Evolutionary conservation across 2,888 invertebrate genomes (phyloP).

Genomic region (Agrotis clavis): DNA sequence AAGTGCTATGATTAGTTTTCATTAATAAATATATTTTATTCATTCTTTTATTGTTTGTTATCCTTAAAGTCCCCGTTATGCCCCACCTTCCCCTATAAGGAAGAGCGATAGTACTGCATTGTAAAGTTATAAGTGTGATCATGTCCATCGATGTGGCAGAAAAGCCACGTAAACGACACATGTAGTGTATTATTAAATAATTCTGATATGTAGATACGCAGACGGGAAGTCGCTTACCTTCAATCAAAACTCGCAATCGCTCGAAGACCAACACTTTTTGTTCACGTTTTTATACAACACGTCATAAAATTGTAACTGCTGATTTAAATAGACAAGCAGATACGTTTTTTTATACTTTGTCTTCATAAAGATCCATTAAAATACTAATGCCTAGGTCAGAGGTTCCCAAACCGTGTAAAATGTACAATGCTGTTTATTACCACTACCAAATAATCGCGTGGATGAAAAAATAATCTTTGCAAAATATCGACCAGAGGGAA

Average conservation of each 20-base stretch:
- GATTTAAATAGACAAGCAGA: constrained; percentile 21
- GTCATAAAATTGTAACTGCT: constrained; percentile 34
- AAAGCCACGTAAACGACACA: background rate
- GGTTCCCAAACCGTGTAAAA: too few relatives aligned
- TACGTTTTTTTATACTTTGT: background rate
- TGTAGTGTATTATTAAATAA: constrained; percentile 27
- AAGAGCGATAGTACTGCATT: background rate
- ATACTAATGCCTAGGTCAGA: constrained; percentile 16
- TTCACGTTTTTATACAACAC: constrained; percentile 8
- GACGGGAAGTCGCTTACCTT: constrained; percentile 33
- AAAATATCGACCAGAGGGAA: too few relatives aligned
- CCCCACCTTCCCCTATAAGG: too few relatives aligned
- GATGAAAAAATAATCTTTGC: too few relatives aligned
- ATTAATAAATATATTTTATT: too few relatives aligned
- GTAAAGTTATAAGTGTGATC: background rate
- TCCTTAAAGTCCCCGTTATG: too few relatives aligned
- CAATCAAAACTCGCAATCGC: constrained; percentile 14
- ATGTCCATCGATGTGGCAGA: background rate
- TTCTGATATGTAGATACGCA: background rate
- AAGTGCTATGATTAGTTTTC: too few relatives aligned
- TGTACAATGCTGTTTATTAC: too few relatives aligned
- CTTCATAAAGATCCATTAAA: constrained; percentile 17
- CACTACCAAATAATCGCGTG: too few relatives aligned
- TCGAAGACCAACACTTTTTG: constrained; percentile 36
- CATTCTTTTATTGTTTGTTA: too few relatives aligned